Evolutionary conservation across 1,140 invertebrate species (phyloP).

Genomic region (Drosophila nasuta): DNA sequence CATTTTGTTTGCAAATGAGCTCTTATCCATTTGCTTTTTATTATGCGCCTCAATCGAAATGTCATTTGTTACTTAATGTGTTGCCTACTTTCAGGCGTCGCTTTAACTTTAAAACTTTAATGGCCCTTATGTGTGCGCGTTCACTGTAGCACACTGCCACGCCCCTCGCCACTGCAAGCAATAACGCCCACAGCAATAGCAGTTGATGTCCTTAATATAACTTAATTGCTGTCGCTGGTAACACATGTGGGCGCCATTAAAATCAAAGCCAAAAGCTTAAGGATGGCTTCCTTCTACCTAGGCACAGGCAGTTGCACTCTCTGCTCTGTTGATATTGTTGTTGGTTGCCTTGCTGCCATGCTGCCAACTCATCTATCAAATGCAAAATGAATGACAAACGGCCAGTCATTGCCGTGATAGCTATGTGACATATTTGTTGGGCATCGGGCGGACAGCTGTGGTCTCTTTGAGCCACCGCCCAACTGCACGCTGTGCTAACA

Average conservation of each 20-base stretch:
- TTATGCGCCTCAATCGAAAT: slow-evolving; percentile 69
- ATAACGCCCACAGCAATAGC: slow-evolving; percentile 16
- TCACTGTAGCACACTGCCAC: neutral
- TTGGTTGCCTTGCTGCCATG: neutral
- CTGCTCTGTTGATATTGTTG: slow-evolving; percentile 24
- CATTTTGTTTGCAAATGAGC: slow-evolving; percentile 61
- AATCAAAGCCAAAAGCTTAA: slow-evolving; percentile 46
- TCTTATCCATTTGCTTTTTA: slow-evolving; percentile 64
- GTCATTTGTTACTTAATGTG: slow-evolving; percentile 50
- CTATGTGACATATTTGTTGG: slow-evolving; percentile 29
- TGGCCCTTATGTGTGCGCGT: slow-evolving; percentile 5
- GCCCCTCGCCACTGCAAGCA: neutral
- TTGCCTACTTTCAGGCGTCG: slow-evolving; percentile 15
- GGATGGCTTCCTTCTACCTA: neutral
- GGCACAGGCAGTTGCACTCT: slow-evolving; percentile 4
- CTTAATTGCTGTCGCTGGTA: slow-evolving; percentile 58
- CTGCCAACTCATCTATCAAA: slow-evolving; percentile 38
- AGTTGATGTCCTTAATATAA: slow-evolving; percentile 56
- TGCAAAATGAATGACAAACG: slow-evolving; percentile 42
- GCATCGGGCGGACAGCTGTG: slow-evolving; percentile 23
- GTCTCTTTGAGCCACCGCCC: slow-evolving; percentile 4
- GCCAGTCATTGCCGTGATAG: slow-evolving; percentile 13
- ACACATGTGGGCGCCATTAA: slow-evolving; percentile 58
- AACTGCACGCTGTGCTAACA: neutral
- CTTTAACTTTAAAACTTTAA: slow-evolving; percentile 35